These are phyloP conservation scores for Pseudois nayaur DNA, from an alignment of 2,113 vertebrate genomes.

Conservation along the genomic window DNA sequence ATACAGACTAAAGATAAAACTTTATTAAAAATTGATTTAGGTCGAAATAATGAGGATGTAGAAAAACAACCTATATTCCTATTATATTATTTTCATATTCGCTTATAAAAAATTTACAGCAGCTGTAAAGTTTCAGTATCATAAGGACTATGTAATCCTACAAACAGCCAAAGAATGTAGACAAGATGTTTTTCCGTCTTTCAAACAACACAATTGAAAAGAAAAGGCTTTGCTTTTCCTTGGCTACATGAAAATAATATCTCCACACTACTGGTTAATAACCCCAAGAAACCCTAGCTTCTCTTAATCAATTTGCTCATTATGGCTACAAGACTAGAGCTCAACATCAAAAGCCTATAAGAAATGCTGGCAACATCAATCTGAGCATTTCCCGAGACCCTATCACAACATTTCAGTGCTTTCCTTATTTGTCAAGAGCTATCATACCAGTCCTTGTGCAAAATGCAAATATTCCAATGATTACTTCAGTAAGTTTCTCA, in stretches of 20 bases:
- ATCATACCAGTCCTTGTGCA: slow-evolving; percentile 79
- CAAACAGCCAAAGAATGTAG: slow-evolving; percentile 18
- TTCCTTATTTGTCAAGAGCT: slow-evolving; percentile 75
- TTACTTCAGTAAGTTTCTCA: slow-evolving; percentile 44
- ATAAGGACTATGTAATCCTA: slow-evolving; percentile 52
- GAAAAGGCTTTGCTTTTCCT: slow-evolving; percentile 28
- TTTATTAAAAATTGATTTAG: slow-evolving; percentile 55
- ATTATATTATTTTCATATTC: slow-evolving; percentile 55
- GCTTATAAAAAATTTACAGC: slow-evolving; percentile 68
- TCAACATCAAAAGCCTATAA: slow-evolving; percentile 60
- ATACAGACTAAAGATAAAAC: slow-evolving; percentile 50
- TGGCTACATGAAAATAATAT: not conserved
- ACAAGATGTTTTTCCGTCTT: slow-evolving; percentile 37
- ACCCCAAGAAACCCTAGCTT: slow-evolving; percentile 53
- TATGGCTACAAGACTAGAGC: slow-evolving; percentile 66
- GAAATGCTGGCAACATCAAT: slow-evolving; percentile 64
- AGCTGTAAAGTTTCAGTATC: slow-evolving; percentile 59
- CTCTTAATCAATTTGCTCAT: slow-evolving; percentile 54
- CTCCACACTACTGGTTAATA: slow-evolving; percentile 52
- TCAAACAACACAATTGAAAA: slow-evolving; percentile 23
- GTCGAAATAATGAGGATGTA: slow-evolving; percentile 53
- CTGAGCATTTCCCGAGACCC: slow-evolving; percentile 64
- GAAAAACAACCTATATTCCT: slow-evolving; percentile 59
- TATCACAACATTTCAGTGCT: slow-evolving; percentile 69
- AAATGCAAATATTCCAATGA: slow-evolving; percentile 81